Evolutionary conservation across 2,888 invertebrate genomes (phyloP).

Genomic region (Caenorhabditis wallacei): DNA sequence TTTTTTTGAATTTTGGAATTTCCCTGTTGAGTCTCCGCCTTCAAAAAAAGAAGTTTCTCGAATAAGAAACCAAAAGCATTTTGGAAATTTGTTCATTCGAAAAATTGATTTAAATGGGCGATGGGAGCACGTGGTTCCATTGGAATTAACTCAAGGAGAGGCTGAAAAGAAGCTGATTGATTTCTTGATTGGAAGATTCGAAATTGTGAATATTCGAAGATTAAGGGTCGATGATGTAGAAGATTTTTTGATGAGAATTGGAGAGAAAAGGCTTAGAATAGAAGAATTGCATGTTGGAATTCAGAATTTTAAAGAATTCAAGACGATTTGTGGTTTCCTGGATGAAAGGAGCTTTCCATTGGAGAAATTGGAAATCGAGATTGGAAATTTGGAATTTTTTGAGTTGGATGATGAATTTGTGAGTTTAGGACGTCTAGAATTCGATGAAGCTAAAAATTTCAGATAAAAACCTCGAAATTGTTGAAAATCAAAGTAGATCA

Average conservation of each 20-base stretch:
- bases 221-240: constrained; percentile 5
- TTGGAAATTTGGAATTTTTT: too few relatives aligned
- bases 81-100: constrained; percentile 12
- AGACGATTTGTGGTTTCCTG: too few relatives aligned
- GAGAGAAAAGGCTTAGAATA: too few relatives aligned
- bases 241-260: constrained; percentile 4
- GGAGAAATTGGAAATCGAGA: too few relatives aligned
- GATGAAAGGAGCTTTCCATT: too few relatives aligned
- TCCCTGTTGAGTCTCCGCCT: not conserved
- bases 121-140: constrained; percentile 3
- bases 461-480: too few relatives aligned
- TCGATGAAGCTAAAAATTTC: too few relatives aligned
- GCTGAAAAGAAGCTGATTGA: constrained; percentile 1
- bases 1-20: constrained; percentile 18
- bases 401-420: too few relatives aligned
- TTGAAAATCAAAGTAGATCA: too few relatives aligned
- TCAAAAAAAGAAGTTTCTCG: constrained; percentile 2
- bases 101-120: not conserved
- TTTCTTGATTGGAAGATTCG: constrained; percentile 13
- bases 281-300: too few relatives aligned
- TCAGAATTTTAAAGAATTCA: not conserved
- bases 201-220: not conserved
- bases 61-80: constrained; percentile 9
- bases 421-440: too few relatives aligned
- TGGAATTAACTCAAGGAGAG: constrained; percentile 3